A percentile compares a stretch with the other conserved stretches of the same genome.
phyloP scores from a whole-genome alignment of 1,140 invertebrate species.

The Grapholita molesta region DNA sequence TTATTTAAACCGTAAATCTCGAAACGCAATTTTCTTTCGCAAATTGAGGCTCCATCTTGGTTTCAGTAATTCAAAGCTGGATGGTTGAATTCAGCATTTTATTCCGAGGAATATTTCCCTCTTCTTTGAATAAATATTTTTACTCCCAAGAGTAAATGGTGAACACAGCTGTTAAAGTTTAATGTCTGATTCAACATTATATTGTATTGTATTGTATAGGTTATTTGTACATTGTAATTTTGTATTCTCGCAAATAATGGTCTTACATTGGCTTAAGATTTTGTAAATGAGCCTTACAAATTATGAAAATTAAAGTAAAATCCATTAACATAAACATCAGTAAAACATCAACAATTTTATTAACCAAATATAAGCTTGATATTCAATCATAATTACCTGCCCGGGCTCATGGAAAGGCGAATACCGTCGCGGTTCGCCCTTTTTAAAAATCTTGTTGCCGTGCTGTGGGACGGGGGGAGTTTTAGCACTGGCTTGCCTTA shows the following conservation, averaged over 20 bases:
- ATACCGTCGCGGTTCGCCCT: conserved; percentile 45
- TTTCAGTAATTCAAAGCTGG: conserved; percentile 4
- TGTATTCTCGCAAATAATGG: no score
- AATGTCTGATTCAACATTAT: no score
- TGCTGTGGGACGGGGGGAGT: conserved; percentile 31
- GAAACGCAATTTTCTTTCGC: neutral
- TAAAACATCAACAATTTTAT: conserved; percentile 21
- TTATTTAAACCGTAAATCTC: neutral
- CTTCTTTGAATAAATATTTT: neutral
- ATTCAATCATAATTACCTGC: conserved; percentile 40
- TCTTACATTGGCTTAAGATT: no score
- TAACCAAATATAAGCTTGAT: conserved; percentile 1
- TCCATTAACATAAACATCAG: neutral
- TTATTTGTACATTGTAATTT: no score
- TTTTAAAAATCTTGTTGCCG: conserved; percentile 33
- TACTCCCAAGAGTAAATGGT: neutral
- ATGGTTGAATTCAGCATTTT: neutral
- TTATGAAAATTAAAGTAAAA: neutral
- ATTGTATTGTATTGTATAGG: neutral
- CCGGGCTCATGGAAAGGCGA: conserved; percentile 54
- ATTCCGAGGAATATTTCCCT: neutral
- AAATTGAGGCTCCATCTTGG: neutral
- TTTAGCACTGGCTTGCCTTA: conserved; percentile 24
- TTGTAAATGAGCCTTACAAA: no score
- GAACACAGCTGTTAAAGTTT: neutral